These are phyloP conservation scores for Colostygia pectinataria DNA, from an alignment of 2,888 invertebrate genomes.

Conservation along the genomic window DNA sequence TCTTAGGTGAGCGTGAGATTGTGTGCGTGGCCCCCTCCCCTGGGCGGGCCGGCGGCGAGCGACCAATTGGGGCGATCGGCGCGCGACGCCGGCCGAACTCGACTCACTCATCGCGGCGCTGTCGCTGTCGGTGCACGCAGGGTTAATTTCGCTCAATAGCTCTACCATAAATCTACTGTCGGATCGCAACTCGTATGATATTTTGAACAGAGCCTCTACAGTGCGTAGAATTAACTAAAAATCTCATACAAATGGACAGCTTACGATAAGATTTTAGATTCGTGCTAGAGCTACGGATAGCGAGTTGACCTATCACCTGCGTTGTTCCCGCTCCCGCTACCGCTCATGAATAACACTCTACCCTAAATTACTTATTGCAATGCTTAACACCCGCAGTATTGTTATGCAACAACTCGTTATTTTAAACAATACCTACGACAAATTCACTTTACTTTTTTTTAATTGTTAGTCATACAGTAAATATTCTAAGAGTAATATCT, in stretches of 20 bases:
- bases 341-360: slow-evolving; percentile 48
- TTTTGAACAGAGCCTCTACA: too few relatives aligned
- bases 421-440: slow-evolving; percentile 2
- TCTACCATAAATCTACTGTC: too few relatives aligned
- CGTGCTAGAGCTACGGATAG: too few relatives aligned
- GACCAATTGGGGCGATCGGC: slow-evolving; percentile 82
- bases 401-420: background rate
- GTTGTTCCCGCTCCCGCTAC: background rate
- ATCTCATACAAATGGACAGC: too few relatives aligned
- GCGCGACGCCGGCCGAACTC: slow-evolving; percentile 75
- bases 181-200: too few relatives aligned
- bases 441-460: background rate
- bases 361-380: slow-evolving; percentile 53
- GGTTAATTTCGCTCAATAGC: too few relatives aligned
- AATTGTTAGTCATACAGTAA: too few relatives aligned
- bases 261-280: too few relatives aligned
- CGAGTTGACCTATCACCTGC: too few relatives aligned
- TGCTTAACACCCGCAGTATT: slow-evolving; percentile 15
- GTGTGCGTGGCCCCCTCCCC: slow-evolving; percentile 78
- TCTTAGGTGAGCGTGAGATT: slow-evolving; percentile 77
- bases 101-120: slow-evolving; percentile 67
- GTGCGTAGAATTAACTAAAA: too few relatives aligned
- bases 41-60: slow-evolving; percentile 70
- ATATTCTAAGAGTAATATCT: too few relatives aligned
- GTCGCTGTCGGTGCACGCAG: slow-evolving; percentile 46